Percentiles rank a stretch among this genome's conserved stretches.
Conservation (phyloP, 1,140 invertebrate genomes). For the Nylanderia fulva region DNA sequence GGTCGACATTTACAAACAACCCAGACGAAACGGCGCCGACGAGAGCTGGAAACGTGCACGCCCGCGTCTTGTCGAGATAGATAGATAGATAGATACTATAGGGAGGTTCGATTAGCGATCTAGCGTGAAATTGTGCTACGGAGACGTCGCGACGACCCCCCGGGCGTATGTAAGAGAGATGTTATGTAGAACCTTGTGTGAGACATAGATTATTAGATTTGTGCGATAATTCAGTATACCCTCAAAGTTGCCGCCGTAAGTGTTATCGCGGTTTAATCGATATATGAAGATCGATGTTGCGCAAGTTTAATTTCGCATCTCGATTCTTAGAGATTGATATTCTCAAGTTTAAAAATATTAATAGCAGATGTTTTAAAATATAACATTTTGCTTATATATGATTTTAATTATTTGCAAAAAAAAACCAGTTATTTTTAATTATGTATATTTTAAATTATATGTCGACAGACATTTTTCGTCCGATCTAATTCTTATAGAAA, state of each 20-base stretch:
- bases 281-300: neutral
- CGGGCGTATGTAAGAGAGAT: neutral
- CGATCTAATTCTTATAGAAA: neutral
- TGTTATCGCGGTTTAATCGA: neutral
- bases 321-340: neutral
- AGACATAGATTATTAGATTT: conserved; percentile 51
- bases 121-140: conserved; percentile 43
- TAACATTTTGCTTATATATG: no score
- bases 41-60: conserved; percentile 16
- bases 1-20: conserved; percentile 54
- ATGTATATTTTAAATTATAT: no score
- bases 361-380: no score
- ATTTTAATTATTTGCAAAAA: no score
- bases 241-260: conserved; percentile 35
- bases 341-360: neutral
- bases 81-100: neutral
- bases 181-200: neutral
- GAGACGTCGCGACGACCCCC: neutral
- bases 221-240: conserved; percentile 28
- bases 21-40: conserved; percentile 60
- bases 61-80: neutral
- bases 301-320: neutral
- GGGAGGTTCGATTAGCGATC: conserved; percentile 54
- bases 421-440: no score
- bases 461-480: no score